Evolutionary conservation across 2,113 vertebrate species (phyloP), one percentile per base, ranked within the genome.

Genomic region (Gallinago undulata): DNA sequence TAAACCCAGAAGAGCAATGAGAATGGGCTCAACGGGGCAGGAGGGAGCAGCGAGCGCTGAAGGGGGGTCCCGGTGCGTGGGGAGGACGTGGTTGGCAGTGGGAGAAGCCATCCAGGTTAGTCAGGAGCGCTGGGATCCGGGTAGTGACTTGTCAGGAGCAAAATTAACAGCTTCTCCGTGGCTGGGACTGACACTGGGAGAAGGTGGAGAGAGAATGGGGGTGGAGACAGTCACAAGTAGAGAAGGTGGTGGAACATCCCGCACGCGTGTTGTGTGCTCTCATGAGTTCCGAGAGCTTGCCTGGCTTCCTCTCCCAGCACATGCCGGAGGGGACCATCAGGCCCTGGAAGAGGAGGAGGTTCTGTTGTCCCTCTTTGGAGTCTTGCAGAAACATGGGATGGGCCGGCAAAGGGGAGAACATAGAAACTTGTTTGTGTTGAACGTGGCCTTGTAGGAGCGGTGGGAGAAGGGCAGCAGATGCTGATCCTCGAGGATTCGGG

Each of bases 291-390:
- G 10, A 33, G 74, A 74, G 24, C 37, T 33, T 47, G 48, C 69
- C 24, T 28, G 28, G 59, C 53, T 75, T 55, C 17, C 7, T 47
- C 51, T 80, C 6, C n/a, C n/a, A 10, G 37, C 35, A 7, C 3
- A 7, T 27, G 17, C 48, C 0, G 1, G 2, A 11, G 17, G 57
- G 15, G 30, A 27, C 6, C 1, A 2, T 27, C 0, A 1, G 23
- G 24, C 28, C 53, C 63, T 77, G 56, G 37, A 45, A 1, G 35
- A 30, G 28, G 3, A 21, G 53, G 53, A 64, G 5, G 28, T 81
- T 39, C 27, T 0, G 1, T 19, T 72, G 24, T 16, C 59, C 57
- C 13, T 13, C 6, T 47, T 43, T 31, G 28, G 27, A 73, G 24
- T 27, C 33, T 35, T 7, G 18, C 30, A 24, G 2, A 13, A n/a